Conservation (phyloP, 2,888 invertebrate species). For the Biston betularia region DNA sequence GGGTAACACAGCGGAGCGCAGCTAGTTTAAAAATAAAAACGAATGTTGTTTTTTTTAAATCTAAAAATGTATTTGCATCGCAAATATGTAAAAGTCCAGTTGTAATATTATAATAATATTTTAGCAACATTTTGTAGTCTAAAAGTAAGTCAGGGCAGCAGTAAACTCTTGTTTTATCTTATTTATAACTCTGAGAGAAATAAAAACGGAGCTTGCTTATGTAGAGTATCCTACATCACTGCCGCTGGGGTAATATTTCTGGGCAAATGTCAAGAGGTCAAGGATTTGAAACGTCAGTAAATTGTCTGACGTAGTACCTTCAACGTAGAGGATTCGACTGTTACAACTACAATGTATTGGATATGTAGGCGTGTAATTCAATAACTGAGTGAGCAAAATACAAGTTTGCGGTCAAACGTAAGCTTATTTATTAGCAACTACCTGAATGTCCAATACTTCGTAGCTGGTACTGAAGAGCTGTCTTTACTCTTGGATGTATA, state of each 20-base stretch:
- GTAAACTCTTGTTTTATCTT: conserved; percentile 36
- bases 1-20: no score
- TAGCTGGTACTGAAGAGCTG: no score
- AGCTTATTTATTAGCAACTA: no score
- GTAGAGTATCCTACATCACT: conserved; percentile 25
- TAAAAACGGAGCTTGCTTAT: conserved; percentile 30
- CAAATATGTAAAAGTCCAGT: no score
- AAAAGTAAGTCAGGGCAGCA: conserved; percentile 13
- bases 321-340: neutral
- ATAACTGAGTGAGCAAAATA: neutral
- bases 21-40: no score
- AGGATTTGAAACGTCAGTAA: conserved; percentile 3
- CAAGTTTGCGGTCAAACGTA: no score
- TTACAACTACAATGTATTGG: neutral
- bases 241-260: conserved; percentile 23
- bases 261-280: conserved; percentile 26
- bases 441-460: no score
- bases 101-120: conserved; percentile 14
- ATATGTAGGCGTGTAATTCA: neutral
- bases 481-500: no score
- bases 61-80: neutral
- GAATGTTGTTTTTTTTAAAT: neutral
- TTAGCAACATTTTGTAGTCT: conserved; percentile 11
- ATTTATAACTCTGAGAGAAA: conserved; percentile 30
- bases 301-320: neutral